Evolutionary conservation across 2,797 vertebrate genomes (phyloP).

Genomic region (Valencia hispanica): DNA sequence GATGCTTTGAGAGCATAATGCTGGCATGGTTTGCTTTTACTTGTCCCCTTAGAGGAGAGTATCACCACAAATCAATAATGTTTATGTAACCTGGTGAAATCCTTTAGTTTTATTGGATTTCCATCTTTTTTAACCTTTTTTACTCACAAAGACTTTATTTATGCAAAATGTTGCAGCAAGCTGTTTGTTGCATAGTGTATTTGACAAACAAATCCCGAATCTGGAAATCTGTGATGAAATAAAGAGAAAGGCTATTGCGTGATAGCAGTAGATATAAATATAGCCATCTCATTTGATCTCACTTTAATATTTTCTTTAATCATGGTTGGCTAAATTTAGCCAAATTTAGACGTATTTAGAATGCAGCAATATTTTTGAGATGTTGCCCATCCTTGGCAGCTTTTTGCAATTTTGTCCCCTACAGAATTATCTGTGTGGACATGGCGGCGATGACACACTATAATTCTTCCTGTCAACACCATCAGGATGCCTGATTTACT

Average conservation of each 20-base stretch:
- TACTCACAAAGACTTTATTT: neutral
- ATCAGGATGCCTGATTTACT: constrained; percentile 70
- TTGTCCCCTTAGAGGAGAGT: constrained; percentile 15
- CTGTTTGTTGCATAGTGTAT: constrained; percentile 4
- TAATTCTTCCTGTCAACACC: constrained; percentile 75
- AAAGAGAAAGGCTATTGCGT: constrained; percentile 5
- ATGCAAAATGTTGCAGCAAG: neutral
- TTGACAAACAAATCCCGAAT: neutral
- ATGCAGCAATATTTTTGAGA: constrained; percentile 42
- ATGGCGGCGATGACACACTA: constrained; percentile 59
- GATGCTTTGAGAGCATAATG: constrained; percentile 13
- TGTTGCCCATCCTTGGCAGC: constrained; percentile 43
- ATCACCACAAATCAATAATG: constrained; percentile 18
- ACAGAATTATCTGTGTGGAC: constrained; percentile 54
- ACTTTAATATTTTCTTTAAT: constrained; percentile 9
- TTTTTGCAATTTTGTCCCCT: constrained; percentile 38
- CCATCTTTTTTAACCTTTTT: neutral
- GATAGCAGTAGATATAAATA: neutral
- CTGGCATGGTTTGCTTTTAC: constrained; percentile 12
- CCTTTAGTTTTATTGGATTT: neutral
- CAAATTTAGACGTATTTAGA: constrained; percentile 32
- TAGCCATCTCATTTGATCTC: constrained; percentile 18
- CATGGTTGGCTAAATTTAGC: constrained; percentile 50
- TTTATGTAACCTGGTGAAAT: constrained; percentile 3
- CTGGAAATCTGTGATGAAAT: neutral